These are phyloP conservation scores for Rhizoglyphus robini DNA, from an alignment of 1,140 invertebrate genomes.

Conservation along the genomic window DNA sequence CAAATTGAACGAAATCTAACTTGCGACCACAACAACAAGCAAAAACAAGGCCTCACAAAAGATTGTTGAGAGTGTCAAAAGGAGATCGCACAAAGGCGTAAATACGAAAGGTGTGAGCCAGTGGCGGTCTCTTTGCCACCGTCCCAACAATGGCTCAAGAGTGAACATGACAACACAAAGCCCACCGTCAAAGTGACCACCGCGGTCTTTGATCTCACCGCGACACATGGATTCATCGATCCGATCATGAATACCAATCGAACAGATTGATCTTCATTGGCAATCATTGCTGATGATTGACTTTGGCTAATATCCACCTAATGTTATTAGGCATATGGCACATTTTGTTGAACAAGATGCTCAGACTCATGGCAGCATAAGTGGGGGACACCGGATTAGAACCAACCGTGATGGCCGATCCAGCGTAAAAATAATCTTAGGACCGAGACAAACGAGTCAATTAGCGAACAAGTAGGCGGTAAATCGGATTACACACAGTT, in stretches of 20 bases:
- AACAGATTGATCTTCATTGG: too few species aligned
- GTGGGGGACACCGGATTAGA: too few species aligned
- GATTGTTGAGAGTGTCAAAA: slow-evolving; percentile 8
- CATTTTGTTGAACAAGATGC: too few species aligned
- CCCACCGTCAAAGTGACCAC: slow-evolving; percentile 13
- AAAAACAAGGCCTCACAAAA: slow-evolving; percentile 1
- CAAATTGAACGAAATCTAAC: background rate
- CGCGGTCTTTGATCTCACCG: slow-evolving; percentile 4
- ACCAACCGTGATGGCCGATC: too few species aligned
- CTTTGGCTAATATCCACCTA: too few species aligned
- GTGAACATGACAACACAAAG: slow-evolving; percentile 7
- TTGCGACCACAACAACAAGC: slow-evolving; percentile 3
- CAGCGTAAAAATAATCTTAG: too few species aligned
- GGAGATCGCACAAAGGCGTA: background rate
- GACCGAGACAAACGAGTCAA: slow-evolving; percentile 1
- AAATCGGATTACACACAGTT: slow-evolving; percentile 5
- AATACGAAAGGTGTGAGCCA: slow-evolving; percentile 8
- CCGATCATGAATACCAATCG: too few species aligned
- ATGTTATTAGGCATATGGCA: too few species aligned
- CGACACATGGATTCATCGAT: too few species aligned
- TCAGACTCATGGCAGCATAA: too few species aligned
- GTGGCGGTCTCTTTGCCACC: background rate
- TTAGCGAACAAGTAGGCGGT: background rate
- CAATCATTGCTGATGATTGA: too few species aligned
- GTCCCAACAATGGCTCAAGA: background rate